Evolutionary conservation across 2,888 invertebrate species (phyloP).

Genomic region (Mesorhabditis spiculigera): DNA sequence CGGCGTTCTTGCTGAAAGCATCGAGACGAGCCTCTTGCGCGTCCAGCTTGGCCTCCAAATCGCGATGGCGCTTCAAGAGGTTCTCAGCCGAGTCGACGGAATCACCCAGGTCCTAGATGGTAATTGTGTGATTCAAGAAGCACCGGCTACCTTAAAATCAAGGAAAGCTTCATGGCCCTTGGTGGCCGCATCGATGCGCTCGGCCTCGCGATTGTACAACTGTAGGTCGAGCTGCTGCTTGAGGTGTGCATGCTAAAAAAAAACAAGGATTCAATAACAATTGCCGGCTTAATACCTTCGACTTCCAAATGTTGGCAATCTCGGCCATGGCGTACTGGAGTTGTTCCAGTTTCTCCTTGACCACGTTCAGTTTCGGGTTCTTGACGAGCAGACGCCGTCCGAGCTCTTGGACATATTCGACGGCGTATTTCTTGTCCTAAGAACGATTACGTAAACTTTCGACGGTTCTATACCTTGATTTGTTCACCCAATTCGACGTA

Average conservation of each 20-base stretch:
- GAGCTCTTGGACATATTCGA: conserved; percentile 76
- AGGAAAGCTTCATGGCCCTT: conserved; percentile 89
- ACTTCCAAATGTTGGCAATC: background rate
- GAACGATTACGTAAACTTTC: conserved; percentile 12
- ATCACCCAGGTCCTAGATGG: conserved; percentile 70
- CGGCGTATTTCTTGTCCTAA: conserved; percentile 56
- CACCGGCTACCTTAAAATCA: conserved; percentile 67
- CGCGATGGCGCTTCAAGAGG: conserved; percentile 83
- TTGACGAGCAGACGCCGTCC: conserved; percentile 65
- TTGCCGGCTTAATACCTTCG: background rate
- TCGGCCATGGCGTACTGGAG: conserved; percentile 29
- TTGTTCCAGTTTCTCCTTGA: conserved; percentile 31
- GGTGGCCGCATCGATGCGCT: conserved; percentile 90
- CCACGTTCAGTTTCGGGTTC: conserved; percentile 62
- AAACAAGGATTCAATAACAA: background rate
- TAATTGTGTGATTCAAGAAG: background rate
- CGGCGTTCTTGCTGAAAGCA: conserved; percentile 78
- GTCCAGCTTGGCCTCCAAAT: conserved; percentile 82
- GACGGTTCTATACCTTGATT: conserved; percentile 50
- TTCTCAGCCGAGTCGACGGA: conserved; percentile 73
- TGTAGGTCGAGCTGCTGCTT: conserved; percentile 82
- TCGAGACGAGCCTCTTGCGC: conserved; percentile 89
- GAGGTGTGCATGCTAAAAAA: conserved; percentile 80
- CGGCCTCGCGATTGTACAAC: conserved; percentile 89
- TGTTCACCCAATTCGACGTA: conserved; percentile 84